Base-by-base conservation (phyloP, 2,888 invertebrate species). In the Nemurella pictetii region DNA sequence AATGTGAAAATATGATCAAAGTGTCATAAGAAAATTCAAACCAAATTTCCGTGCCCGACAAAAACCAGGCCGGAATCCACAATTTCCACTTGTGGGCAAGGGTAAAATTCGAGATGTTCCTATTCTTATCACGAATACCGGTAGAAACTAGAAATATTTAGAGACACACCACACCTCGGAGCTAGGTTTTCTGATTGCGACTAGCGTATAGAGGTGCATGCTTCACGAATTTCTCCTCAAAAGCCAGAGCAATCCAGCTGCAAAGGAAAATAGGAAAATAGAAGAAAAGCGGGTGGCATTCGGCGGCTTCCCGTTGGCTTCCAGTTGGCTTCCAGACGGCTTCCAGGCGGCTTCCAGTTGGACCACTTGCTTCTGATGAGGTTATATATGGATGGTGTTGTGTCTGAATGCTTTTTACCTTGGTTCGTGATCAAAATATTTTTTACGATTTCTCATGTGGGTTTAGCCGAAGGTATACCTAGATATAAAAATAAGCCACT, bases 371-470 rank as follows among this genome's bases (percentile, higher is more conserved):
- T 55, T 55, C 2, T 55, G 55, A 85, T 83, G 28, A 83, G 77
- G 85, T 85, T 80, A 84, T 36, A 84, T 84, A 77, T 80, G 84
- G 28, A 80, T 73, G 5, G 20, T 20, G 9, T 20, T 55, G 5
- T 55, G 15, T 55, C 55, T 85, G 83, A 55, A 83, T 77, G 36
- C 84, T 32, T n/a, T 36, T 32, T 72, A 35, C 82, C 55, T 26
- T 28, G 35, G 27, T 36, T 73, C 85, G 83, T 85, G 85, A 82
- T 83, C 85, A 30, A 74, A 85, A 77, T 85, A 74, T 80, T 77
- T 83, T 29, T 77, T 36, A 28, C 29, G 30, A 78, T n/a, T 78
- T 78, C 30, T 78, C 78, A 78, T 30, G 78, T 78, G 78, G 29
- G 15, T 30, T 4, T 77, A 55, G 55, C 9, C 20, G 55, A 55